A percentile compares a stretch with the other conserved stretches of the same genome.
Evolutionary conservation across 2,888 invertebrate genomes (phyloP).

Genomic region (Antheraea yamamai): DNA sequence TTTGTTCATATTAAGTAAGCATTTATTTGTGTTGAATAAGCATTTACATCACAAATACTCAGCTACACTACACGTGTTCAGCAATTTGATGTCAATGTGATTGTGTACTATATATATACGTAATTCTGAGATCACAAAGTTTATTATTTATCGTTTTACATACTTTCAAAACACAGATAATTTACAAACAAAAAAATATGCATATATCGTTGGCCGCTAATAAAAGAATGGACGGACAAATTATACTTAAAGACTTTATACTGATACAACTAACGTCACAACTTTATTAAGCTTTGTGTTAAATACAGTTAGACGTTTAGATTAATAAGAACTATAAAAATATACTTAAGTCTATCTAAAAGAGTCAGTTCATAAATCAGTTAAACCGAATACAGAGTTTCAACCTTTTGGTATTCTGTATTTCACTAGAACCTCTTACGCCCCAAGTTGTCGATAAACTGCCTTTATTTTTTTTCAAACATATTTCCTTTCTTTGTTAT

Average conservation of each 20-base stretch:
- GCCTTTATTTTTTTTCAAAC: background rate
- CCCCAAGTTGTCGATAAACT: background rate
- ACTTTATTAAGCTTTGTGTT: background rate
- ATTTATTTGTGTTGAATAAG: too few species aligned
- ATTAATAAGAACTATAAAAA: background rate
- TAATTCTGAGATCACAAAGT: constrained; percentile 2
- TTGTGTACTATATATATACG: background rate
- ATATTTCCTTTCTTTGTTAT: background rate
- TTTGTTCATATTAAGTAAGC: background rate
- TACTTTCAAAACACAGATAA: background rate
- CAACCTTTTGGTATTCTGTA: background rate
- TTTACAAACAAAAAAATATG: background rate
- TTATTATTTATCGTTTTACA: background rate
- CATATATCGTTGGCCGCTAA: background rate
- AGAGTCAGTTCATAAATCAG: background rate
- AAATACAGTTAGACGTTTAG: background rate
- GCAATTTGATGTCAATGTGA: background rate
- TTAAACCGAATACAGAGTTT: too few species aligned
- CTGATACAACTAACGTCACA: background rate
- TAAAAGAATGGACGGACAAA: background rate
- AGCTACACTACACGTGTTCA: background rate
- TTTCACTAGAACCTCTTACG: background rate
- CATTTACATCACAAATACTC: background rate
- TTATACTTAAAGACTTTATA: background rate
- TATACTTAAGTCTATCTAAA: background rate